These are phyloP conservation scores for Lumbricus terrestris DNA, from an alignment of 2,888 invertebrate genomes.

Conservation along the genomic window DNA sequence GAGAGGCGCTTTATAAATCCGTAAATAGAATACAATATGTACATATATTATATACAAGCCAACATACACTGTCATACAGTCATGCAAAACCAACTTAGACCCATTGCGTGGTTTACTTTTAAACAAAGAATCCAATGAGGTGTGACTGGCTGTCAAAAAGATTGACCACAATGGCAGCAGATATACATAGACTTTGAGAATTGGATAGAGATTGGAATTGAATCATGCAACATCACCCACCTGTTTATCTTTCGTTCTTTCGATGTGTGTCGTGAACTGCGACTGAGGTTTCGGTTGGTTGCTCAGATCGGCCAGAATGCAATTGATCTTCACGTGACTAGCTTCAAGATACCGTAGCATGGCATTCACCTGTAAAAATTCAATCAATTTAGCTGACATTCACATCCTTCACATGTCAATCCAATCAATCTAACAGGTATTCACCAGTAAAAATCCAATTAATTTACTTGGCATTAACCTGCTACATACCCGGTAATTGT, in stretches of 20 bases:
- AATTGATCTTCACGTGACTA: constrained; percentile 81
- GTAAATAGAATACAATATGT: too few species aligned
- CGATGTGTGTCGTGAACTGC: constrained; percentile 81
- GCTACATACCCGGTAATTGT: not conserved
- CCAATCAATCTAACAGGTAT: not conserved
- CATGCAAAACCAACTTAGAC: too few species aligned
- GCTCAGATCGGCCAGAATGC: constrained; percentile 78
- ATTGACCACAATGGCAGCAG: not conserved
- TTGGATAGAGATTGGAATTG: not conserved
- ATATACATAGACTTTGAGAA: too few species aligned
- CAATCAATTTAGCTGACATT: not conserved
- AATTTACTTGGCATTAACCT: not conserved
- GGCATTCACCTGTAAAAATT: constrained; percentile 77
- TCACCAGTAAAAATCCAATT: not conserved
- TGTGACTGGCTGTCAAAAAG: too few species aligned
- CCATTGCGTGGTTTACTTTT: too few species aligned
- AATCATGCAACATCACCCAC: constrained; percentile 57
- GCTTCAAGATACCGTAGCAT: constrained; percentile 90
- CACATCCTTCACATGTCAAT: not conserved
- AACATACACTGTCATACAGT: too few species aligned
- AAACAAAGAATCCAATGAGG: too few species aligned
- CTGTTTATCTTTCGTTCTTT: constrained; percentile 83
- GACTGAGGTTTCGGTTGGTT: constrained; percentile 75
- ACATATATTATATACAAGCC: too few species aligned
- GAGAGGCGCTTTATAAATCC: too few species aligned